These are phyloP conservation scores for Drosophila repletoides DNA, from an alignment of 1,140 invertebrate species.

Conservation along the genomic window DNA sequence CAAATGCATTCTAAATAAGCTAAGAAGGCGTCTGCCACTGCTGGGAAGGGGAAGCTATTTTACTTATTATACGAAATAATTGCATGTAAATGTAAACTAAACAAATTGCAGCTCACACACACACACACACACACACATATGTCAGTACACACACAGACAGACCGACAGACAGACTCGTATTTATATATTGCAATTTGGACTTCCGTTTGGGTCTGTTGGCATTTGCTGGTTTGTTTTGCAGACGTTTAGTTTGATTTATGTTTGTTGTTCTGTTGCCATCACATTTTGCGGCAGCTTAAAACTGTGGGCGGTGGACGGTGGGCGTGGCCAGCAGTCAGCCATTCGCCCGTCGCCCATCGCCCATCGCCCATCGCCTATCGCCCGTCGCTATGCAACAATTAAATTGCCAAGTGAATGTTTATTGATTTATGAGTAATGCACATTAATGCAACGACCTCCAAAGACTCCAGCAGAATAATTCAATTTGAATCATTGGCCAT, in stretches of 20 bases:
- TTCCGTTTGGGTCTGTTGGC: neutral
- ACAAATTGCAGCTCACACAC: constrained; percentile 46
- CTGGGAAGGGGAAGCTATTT: constrained; percentile 1
- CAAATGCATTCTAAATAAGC: neutral
- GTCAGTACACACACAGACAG: constrained; percentile 9
- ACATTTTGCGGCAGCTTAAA: constrained; percentile 41
- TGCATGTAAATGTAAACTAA: constrained; percentile 52
- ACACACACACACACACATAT: constrained; percentile 7
- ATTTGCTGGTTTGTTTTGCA: constrained; percentile 25
- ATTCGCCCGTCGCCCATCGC: too few species aligned
- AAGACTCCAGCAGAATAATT: constrained; percentile 1
- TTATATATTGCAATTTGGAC: constrained; percentile 31
- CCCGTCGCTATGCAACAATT: constrained; percentile 62
- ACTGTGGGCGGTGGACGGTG: neutral
- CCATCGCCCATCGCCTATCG: too few species aligned
- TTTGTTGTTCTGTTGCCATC: constrained; percentile 30
- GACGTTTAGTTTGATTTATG: constrained; percentile 71
- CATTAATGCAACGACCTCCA: constrained; percentile 50
- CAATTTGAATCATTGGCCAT: neutral
- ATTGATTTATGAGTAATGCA: constrained; percentile 67
- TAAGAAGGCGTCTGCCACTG: neutral
- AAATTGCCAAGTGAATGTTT: constrained; percentile 69
- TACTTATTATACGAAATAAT: constrained; percentile 31
- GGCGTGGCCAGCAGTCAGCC: too few species aligned
- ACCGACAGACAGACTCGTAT: constrained; percentile 35